Evolutionary conservation across 2,888 invertebrate genomes (phyloP).

Genomic region (Diloba caeruleocephala): DNA sequence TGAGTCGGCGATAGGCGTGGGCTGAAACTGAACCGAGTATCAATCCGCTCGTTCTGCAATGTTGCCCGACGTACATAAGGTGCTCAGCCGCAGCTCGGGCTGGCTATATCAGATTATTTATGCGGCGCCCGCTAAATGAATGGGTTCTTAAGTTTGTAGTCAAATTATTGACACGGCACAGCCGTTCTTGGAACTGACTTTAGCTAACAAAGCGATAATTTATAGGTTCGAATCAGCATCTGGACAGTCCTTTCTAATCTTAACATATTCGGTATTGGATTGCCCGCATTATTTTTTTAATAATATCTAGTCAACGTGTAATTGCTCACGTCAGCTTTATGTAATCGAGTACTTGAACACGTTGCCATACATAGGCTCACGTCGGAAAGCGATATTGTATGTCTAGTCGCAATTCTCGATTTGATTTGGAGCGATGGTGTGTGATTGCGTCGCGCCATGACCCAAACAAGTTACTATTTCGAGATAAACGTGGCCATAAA

Average conservation of each 20-base stretch:
- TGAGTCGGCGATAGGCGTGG: slow-evolving; percentile 73
- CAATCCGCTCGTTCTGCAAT: slow-evolving; percentile 69
- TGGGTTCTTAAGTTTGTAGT: slow-evolving; percentile 63
- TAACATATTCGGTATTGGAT: slow-evolving; percentile 54
- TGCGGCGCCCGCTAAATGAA: slow-evolving; percentile 70
- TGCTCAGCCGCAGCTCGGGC: slow-evolving; percentile 45
- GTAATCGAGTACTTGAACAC: slow-evolving; percentile 33
- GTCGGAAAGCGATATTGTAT: slow-evolving; percentile 46
- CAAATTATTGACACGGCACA: slow-evolving; percentile 58
- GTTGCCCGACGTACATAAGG: slow-evolving; percentile 65
- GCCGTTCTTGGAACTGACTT: slow-evolving; percentile 60
- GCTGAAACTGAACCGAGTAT: slow-evolving; percentile 55
- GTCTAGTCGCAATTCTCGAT: slow-evolving; percentile 67
- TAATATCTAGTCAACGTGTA: slow-evolving; percentile 52
- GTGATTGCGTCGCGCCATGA: slow-evolving; percentile 82
- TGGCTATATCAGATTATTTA: slow-evolving; percentile 73
- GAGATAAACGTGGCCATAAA: slow-evolving; percentile 87
- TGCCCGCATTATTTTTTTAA: slow-evolving; percentile 54
- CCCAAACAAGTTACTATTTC: slow-evolving; percentile 87
- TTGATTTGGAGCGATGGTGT: slow-evolving; percentile 82
- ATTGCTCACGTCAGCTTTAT: slow-evolving; percentile 48
- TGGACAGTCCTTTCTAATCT: slow-evolving; percentile 60
- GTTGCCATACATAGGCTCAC: slow-evolving; percentile 35
- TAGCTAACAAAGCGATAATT: slow-evolving; percentile 45
- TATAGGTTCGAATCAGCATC: slow-evolving; percentile 46